These are phyloP conservation scores for Pseudopodoces humilis DNA, from an alignment of 2,113 vertebrate species.

Conservation along the genomic window DNA sequence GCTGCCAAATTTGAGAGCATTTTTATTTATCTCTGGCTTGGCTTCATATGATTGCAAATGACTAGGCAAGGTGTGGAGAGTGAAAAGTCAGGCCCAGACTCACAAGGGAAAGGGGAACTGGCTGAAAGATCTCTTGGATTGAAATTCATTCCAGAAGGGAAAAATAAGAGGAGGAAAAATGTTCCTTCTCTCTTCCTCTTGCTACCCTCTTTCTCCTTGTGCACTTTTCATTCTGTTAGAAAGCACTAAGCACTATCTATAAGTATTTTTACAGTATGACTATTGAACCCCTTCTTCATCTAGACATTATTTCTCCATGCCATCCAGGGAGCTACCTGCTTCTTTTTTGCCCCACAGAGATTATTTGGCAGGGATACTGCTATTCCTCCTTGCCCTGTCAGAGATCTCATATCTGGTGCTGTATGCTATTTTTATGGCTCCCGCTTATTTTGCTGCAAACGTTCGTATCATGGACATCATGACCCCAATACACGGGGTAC, in stretches of 20 bases:
- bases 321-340: background rate
- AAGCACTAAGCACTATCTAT: background rate
- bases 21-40: constrained; percentile 23
- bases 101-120: background rate
- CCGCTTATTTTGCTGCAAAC: background rate
- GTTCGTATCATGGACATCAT: rapidly evolving
- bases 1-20: background rate
- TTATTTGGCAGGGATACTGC: background rate
- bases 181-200: background rate
- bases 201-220: background rate
- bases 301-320: background rate
- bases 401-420: background rate
- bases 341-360: background rate
- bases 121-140: background rate
- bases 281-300: background rate
- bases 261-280: background rate
- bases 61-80: background rate
- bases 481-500: background rate
- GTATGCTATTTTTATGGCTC: background rate
- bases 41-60: background rate
- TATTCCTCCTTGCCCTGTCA: background rate
- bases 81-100: background rate
- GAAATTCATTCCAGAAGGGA: background rate
- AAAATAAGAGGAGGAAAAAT: background rate
- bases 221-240: background rate